Conservation (phyloP, 2,113 vertebrate genomes). For the Pristiophorus japonicus region DNA sequence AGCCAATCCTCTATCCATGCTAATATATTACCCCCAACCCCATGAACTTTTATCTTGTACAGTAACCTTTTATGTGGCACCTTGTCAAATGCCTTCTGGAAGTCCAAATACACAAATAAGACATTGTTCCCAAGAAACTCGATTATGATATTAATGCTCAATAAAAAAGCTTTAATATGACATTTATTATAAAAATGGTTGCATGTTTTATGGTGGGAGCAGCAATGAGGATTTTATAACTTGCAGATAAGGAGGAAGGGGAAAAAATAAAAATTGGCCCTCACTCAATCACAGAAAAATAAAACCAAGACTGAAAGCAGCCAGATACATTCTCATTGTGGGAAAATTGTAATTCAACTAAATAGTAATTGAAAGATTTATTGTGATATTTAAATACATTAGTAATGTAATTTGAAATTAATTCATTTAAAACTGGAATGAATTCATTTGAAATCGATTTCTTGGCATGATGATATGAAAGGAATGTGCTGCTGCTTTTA, state of each 20-base stretch:
- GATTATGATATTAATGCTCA: not conserved
- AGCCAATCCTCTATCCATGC: no score
- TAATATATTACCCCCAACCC: no score
- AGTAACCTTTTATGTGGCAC: no score
- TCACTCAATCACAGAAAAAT: not conserved
- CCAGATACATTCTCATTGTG: not conserved
- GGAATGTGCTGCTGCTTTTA: not conserved
- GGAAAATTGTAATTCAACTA: not conserved
- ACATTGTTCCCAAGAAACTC: not conserved
- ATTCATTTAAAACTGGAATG: not conserved
- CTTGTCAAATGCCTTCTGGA: no score
- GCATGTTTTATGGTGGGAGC: conserved; percentile 1
- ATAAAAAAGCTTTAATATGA: conserved; percentile 27
- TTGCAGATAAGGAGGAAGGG: not conserved
- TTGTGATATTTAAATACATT: not conserved
- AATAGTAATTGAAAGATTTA: not conserved
- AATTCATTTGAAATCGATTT: not conserved
- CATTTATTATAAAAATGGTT: conserved; percentile 14
- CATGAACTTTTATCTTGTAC: no score
- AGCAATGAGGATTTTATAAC: conserved; percentile 15
- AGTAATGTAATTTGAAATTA: not conserved
- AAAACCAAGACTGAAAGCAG: not conserved
- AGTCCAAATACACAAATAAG: no score
- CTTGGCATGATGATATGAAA: not conserved
- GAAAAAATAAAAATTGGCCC: not conserved